Percentiles rank a stretch among this genome's conserved stretches.
Conservation (phyloP, 1,140 invertebrate species). For the Aricia agestis region DNA sequence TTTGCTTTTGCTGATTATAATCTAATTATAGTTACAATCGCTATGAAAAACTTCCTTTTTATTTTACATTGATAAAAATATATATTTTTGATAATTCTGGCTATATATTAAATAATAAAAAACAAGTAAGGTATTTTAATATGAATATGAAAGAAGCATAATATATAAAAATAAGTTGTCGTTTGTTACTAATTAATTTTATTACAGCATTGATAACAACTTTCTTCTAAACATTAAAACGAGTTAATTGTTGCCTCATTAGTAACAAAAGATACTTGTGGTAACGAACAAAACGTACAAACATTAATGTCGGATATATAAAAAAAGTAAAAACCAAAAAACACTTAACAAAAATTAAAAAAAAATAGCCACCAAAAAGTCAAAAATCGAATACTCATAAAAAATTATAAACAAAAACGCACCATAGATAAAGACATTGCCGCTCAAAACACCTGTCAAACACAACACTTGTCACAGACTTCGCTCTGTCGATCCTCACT, state of each 20-base stretch:
- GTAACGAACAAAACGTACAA: not conserved
- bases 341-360: not conserved
- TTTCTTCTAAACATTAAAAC: not conserved
- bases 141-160: not conserved
- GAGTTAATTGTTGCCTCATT: not conserved
- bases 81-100: too few species aligned
- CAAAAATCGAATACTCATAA: not conserved
- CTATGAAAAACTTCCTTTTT: not conserved
- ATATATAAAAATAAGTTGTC: not conserved
- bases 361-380: not conserved
- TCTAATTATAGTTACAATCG: not conserved
- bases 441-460: not conserved
- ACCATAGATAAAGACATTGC: constrained; percentile 5
- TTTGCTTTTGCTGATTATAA: not conserved
- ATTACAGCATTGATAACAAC: not conserved
- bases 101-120: not conserved
- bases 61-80: not conserved
- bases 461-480: constrained; percentile 5
- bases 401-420: not conserved
- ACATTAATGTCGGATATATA: not conserved
- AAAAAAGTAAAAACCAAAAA: not conserved
- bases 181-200: not conserved
- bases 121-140: not conserved
- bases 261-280: too few species aligned
- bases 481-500: not conserved